Evolutionary conservation across 2,888 invertebrate genomes (phyloP).

Genomic region (Petrophora chlorosata): DNA sequence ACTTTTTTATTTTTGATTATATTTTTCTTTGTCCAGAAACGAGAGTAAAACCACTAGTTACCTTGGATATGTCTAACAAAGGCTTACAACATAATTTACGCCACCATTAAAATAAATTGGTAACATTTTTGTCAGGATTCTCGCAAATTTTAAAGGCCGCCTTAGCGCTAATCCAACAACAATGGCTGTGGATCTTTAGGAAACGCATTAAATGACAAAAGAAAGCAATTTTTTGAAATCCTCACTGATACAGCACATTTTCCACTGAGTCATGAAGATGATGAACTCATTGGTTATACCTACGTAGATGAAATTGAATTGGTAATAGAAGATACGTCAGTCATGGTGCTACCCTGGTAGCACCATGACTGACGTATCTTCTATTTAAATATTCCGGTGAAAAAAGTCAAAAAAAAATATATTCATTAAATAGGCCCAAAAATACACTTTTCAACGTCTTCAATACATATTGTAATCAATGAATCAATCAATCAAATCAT

Average conservation of each 20-base stretch:
- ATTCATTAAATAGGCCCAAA: no score
- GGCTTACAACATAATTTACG: constrained; percentile 9
- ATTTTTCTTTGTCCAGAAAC: no score
- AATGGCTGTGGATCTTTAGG: constrained; percentile 37
- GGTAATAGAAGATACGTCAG: no score
- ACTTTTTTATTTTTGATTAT: no score
- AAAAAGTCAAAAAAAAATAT: no score
- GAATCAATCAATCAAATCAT: no score
- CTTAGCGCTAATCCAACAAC: constrained; percentile 39
- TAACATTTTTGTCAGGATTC: constrained; percentile 17
- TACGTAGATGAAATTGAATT: not conserved
- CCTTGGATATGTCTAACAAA: not conserved
- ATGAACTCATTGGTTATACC: constrained; percentile 44
- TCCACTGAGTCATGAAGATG: constrained; percentile 49
- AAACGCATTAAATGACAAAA: constrained; percentile 53
- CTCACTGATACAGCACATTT: constrained; percentile 47
- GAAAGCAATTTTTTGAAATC: constrained; percentile 57
- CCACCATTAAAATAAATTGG: constrained; percentile 21
- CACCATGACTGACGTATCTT: no score
- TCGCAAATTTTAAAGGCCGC: constrained; percentile 14
- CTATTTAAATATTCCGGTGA: no score
- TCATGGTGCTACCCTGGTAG: no score
- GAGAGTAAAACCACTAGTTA: no score
- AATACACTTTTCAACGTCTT: no score
- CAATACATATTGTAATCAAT: no score